Base-by-base conservation (phyloP, 2,888 invertebrate genomes). In the Calliphora vomitoria region DNA sequence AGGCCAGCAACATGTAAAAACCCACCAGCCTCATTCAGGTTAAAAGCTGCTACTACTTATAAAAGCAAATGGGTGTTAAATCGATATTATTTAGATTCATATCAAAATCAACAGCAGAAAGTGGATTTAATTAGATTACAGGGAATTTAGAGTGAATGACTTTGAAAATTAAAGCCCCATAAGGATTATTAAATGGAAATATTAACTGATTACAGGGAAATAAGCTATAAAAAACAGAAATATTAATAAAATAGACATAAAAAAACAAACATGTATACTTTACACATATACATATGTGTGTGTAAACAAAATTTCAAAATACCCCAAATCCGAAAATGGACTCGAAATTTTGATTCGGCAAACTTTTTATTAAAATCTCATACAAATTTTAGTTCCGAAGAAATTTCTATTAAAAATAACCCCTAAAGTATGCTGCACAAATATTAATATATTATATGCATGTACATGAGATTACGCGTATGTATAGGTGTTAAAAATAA, bases 61-160 rank as follows among this genome's bases (percentile, higher is more conserved):
- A 35, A 68, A 31, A 13, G 6, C 68, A 55, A 83, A 41, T 53
- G 71, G 71, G 80, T 81, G 80, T 81, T 53, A 71, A 81, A 72
- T 71, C 71, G 53, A 81, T 81, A 72, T 72, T 76, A 66, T 53
- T 76, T 53, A 71, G 80, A 85, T 85, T 85, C 20, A 44, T 55
- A 80, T 85, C 80, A 58, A 76, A 62, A 66, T 55, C 10, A 68
- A 25, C 38, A 58, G 55, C 35, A 66, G 4, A 64, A 55, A 64
- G n/a, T 35, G 38, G 15, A 18, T 53, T 53, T 66, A 76, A 76
- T 76, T 66, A 53, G 50, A 76, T 76, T 76, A 76, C 15, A 50
- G 53, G 15, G 53, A 53, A 53, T 66, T 50, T 53, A 38, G 6
- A 64, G 15, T 25, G 25, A 66, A 76, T 41, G 20, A 41, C 20